Evolutionary conservation across 2,113 vertebrate genomes (phyloP).

Genomic region (Mellivora capensis): DNA sequence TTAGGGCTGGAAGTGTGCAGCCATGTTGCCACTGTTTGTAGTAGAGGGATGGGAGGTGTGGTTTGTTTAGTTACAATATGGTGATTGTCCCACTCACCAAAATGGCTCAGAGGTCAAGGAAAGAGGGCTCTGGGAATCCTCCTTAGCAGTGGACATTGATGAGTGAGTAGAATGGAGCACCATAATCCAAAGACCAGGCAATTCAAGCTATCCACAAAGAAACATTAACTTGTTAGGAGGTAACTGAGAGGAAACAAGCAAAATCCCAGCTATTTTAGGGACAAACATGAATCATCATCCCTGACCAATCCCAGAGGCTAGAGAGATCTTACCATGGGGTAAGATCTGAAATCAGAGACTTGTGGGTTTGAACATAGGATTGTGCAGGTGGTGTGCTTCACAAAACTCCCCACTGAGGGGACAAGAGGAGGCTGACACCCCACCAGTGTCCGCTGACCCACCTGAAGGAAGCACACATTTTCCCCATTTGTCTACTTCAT

Average conservation of each 20-base stretch:
- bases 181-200: neutral
- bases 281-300: neutral
- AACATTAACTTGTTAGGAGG: conserved; percentile 5
- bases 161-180: neutral
- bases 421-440: neutral
- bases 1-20: conserved; percentile 56
- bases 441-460: neutral
- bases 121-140: neutral
- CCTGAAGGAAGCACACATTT: neutral
- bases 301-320: neutral
- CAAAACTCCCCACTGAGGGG: neutral
- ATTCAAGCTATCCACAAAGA: neutral
- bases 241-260: neutral
- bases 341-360: neutral
- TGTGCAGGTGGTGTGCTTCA: neutral
- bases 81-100: neutral
- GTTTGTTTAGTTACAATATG: neutral
- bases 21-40: conserved; percentile 70
- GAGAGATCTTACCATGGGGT: neutral
- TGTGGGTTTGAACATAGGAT: neutral
- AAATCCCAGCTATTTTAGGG: neutral
- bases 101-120: neutral
- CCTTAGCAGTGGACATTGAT: neutral
- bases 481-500: neutral
- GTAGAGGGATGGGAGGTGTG: neutral